phyloP scores from a whole-genome alignment of 2,113 vertebrate species.

The Ploceus nigricollis region DNA sequence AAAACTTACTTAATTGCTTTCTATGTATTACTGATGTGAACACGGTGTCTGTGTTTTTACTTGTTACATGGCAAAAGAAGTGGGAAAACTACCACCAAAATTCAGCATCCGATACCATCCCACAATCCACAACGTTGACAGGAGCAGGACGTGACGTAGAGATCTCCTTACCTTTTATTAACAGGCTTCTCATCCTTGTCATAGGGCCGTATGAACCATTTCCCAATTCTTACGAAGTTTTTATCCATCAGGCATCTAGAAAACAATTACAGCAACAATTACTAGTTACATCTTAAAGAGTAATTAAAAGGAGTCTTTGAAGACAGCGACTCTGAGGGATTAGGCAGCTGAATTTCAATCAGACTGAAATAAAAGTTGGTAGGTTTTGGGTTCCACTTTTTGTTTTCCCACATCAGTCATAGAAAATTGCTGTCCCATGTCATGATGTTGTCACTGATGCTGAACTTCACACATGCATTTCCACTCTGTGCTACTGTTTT shows the following conservation, averaged over 20 bases:
- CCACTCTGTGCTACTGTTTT: background rate
- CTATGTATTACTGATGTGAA: background rate
- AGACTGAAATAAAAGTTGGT: background rate
- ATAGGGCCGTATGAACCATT: conserved; percentile 96
- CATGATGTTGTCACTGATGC: background rate
- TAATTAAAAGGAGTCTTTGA: background rate
- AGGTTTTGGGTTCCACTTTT: background rate
- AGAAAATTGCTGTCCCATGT: background rate
- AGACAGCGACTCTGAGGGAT: background rate
- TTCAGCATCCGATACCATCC: background rate
- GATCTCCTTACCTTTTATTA: conserved; percentile 86
- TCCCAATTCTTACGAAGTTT: conserved; percentile 92
- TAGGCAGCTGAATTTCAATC: background rate
- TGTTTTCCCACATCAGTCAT: background rate
- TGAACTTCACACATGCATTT: background rate
- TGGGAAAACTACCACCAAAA: background rate
- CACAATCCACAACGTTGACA: background rate
- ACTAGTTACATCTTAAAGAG: background rate
- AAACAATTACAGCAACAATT: conserved; percentile 42
- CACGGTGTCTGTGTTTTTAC: background rate
- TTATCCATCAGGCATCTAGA: conserved; percentile 96
- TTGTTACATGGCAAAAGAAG: background rate
- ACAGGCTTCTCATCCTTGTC: conserved; percentile 89
- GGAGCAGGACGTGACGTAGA: background rate
- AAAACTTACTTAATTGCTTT: background rate